A percentile compares a stretch with the other conserved stretches of the same genome.
These are phyloP conservation scores for Alligator mississippiensis DNA, from an alignment of 2,113 vertebrate genomes.

Conservation along the genomic window DNA sequence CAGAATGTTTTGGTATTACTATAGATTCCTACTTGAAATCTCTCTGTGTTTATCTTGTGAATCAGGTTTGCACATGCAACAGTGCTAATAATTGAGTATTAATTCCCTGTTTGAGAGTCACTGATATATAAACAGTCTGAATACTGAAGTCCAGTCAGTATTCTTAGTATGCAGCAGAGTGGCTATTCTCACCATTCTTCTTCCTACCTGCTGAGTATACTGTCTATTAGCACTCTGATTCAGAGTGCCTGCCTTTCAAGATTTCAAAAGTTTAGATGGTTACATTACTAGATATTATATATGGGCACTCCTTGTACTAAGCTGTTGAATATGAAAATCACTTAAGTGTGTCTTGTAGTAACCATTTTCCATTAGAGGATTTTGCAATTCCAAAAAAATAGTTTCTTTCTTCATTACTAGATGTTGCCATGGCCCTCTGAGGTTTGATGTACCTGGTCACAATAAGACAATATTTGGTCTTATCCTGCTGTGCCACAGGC, in stretches of 20 bases:
- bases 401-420: neutral
- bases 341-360: neutral
- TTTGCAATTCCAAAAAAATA: neutral
- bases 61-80: too few relatives aligned
- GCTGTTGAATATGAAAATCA: neutral
- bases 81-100: too few relatives aligned
- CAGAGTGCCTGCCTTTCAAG: neutral
- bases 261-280: neutral
- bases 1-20: too few relatives aligned
- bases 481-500: conserved; percentile 15
- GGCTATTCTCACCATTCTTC: neutral
- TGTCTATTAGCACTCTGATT: neutral
- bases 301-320: neutral
- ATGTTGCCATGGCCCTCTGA: neutral
- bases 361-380: neutral
- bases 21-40: too few relatives aligned
- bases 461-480: neutral
- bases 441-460: neutral
- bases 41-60: too few relatives aligned
- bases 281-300: neutral
- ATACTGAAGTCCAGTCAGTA: neutral
- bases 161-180: neutral
- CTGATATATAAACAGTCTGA: too few relatives aligned
- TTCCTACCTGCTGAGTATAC: neutral
- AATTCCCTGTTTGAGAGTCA: too few relatives aligned